Percentiles rank a stretch among this genome's conserved stretches.
phyloP scores from a whole-genome alignment of 2,888 invertebrate genomes.

The Metacarcinus magister region DNA sequence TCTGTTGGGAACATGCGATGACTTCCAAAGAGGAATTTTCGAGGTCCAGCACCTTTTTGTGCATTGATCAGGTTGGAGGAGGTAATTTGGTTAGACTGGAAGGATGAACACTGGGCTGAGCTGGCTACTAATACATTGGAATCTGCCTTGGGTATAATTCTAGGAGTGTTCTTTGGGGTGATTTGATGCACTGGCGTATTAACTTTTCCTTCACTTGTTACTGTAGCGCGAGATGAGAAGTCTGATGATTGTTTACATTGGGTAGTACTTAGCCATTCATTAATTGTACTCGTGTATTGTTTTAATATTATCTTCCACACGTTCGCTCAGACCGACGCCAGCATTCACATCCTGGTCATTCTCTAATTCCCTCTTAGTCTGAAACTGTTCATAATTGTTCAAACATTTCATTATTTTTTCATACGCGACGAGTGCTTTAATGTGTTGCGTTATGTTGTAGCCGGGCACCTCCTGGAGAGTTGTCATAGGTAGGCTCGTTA shows the following conservation, averaged over 20 bases:
- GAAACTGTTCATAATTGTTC: slow-evolving; percentile 56
- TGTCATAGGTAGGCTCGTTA: slow-evolving; percentile 66
- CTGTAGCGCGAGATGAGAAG: background rate
- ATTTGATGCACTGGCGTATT: background rate
- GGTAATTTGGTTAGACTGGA: background rate
- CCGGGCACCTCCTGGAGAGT: slow-evolving; percentile 52
- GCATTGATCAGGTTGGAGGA: background rate
- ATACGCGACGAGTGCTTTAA: slow-evolving; percentile 73
- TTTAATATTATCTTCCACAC: too few species aligned
- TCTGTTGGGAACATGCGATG: background rate
- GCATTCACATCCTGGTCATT: background rate
- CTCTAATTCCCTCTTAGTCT: background rate
- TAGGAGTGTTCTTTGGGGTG: background rate
- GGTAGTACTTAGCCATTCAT: background rate
- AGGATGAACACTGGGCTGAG: background rate
- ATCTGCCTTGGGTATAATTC: background rate
- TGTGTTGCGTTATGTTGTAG: slow-evolving; percentile 71
- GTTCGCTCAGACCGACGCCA: background rate
- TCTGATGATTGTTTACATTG: background rate
- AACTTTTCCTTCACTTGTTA: background rate
- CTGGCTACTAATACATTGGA: background rate
- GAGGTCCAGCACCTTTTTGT: background rate
- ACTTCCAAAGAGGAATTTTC: background rate
- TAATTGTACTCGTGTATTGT: too few species aligned
- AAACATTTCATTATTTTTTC: slow-evolving; percentile 69